Conservation (phyloP, 2,113 vertebrate genomes). For the Oreotrochilus melanogaster region DNA sequence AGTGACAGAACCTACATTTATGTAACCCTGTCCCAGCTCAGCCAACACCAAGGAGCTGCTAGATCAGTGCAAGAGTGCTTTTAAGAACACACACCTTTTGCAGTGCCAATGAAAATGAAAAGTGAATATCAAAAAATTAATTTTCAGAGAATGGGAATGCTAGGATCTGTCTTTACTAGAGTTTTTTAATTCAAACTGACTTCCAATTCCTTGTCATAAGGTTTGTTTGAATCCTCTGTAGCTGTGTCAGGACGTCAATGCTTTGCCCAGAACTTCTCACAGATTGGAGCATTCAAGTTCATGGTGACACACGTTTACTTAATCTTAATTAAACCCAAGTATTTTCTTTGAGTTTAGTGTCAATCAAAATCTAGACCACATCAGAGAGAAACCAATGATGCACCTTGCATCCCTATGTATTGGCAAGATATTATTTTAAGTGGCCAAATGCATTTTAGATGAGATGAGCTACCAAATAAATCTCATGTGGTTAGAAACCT, state of each 20-base stretch:
- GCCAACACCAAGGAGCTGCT: fast-evolving
- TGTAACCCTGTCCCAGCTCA: not conserved
- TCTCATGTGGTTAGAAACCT: not conserved
- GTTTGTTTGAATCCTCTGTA: not conserved
- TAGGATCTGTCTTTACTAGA: not conserved
- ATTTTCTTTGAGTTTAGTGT: not conserved
- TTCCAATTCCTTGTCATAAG: not conserved
- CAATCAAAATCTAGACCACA: not conserved
- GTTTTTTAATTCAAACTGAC: not conserved
- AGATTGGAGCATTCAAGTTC: not conserved
- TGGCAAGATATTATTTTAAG: not conserved
- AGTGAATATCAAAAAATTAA: not conserved
- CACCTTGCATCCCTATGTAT: not conserved
- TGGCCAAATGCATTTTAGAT: not conserved
- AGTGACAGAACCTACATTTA: not conserved
- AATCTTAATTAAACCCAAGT: not conserved
- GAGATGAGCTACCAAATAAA: not conserved
- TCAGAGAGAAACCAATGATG: not conserved
- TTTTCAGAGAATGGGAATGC: not conserved
- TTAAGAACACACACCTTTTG: not conserved
- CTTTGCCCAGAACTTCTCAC: not conserved
- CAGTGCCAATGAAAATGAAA: not conserved
- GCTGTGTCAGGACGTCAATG: not conserved
- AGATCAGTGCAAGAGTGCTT: not conserved
- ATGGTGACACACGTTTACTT: not conserved